A percentile compares a stretch with the other conserved stretches of the same genome.
Evolutionary conservation across 2,797 vertebrate genomes (phyloP).

Genomic region (Lemur catta): DNA sequence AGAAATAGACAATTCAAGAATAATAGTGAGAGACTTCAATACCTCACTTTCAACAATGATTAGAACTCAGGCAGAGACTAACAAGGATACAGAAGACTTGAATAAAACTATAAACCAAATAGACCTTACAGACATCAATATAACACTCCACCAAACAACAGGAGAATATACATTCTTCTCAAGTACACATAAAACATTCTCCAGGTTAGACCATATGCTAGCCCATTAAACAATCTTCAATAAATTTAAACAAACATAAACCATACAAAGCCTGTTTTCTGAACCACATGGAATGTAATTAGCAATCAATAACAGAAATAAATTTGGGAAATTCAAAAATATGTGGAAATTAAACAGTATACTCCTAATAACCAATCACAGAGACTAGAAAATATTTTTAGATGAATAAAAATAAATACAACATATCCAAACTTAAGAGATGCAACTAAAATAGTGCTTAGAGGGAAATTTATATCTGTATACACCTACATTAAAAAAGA

Average conservation of each 20-base stretch:
- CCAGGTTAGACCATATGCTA: background rate
- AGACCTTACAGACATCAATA: background rate
- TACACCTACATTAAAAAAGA: background rate
- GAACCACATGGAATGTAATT: background rate
- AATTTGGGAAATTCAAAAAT: slow-evolving; percentile 4
- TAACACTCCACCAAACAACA: background rate
- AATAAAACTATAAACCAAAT: background rate
- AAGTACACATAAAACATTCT: background rate
- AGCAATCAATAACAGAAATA: slow-evolving; percentile 9
- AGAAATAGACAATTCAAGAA: background rate
- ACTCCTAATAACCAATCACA: background rate
- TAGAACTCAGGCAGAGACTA: background rate
- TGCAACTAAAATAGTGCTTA: background rate
- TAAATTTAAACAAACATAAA: background rate
- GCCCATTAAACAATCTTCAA: background rate
- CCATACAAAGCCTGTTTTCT: background rate
- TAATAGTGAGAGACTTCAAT: background rate
- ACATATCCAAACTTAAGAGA: background rate
- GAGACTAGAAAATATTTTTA: slow-evolving; percentile 20
- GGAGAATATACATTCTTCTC: background rate
- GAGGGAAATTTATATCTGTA: background rate
- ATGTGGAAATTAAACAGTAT: background rate
- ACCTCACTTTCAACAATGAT: background rate
- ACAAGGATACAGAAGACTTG: background rate
- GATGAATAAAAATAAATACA: background rate